These are phyloP conservation scores for Magallana gigas DNA, from an alignment of 1,140 invertebrate species.

Conservation along the genomic window DNA sequence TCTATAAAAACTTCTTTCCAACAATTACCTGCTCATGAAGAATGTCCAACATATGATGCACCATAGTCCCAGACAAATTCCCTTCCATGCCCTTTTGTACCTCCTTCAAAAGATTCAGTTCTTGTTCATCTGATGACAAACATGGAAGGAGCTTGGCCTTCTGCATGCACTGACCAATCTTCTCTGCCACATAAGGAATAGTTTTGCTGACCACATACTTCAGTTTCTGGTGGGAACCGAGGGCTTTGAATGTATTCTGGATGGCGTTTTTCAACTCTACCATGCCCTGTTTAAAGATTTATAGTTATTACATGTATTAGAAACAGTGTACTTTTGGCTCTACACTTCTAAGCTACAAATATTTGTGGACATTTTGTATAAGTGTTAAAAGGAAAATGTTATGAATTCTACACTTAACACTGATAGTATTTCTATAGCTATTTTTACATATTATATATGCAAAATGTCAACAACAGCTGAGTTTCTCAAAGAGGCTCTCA, in stretches of 20 bases:
- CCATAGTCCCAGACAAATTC: constrained; percentile 21
- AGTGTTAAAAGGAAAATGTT: too few species aligned
- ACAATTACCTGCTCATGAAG: constrained; percentile 47
- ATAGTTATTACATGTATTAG: too few species aligned
- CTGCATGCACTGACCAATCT: neutral
- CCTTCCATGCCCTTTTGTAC: constrained; percentile 8
- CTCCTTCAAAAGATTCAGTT: neutral
- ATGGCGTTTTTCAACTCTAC: constrained; percentile 51
- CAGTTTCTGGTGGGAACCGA: constrained; percentile 36
- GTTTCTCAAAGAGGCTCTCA: too few species aligned
- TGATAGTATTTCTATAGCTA: too few species aligned
- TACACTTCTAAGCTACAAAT: too few species aligned
- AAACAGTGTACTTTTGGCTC: too few species aligned
- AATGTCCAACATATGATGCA: constrained; percentile 34
- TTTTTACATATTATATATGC: too few species aligned
- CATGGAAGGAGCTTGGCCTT: neutral
- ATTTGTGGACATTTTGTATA: too few species aligned
- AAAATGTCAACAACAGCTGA: too few species aligned
- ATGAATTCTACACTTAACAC: too few species aligned
- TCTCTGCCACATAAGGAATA: neutral
- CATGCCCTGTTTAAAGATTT: constrained; percentile 53
- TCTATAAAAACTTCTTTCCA: too few species aligned
- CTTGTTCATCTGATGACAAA: neutral
- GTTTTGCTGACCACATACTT: constrained; percentile 33
- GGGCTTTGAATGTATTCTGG: constrained; percentile 48